phyloP scores from a whole-genome alignment of 2,113 vertebrate species.

The Diadophis punctatus region DNA sequence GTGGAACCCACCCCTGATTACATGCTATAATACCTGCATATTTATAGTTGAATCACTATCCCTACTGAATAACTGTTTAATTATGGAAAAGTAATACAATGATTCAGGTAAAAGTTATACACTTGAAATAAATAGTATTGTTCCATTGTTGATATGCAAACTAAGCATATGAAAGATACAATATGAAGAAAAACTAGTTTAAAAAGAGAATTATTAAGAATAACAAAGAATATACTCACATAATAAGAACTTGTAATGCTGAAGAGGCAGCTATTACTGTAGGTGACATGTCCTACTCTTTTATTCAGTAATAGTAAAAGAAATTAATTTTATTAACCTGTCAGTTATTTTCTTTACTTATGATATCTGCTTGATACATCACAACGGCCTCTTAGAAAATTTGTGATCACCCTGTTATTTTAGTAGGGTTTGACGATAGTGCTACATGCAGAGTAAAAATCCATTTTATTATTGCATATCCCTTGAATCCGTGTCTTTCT shows the following conservation, averaged over 20 bases:
- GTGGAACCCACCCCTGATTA: neutral
- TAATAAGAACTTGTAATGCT: constrained; percentile 31
- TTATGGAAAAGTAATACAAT: neutral
- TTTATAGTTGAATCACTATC: neutral
- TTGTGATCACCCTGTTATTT: neutral
- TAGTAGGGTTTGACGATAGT: neutral
- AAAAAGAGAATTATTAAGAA: constrained; percentile 29
- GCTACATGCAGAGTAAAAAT: constrained; percentile 7
- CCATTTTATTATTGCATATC: constrained; percentile 2
- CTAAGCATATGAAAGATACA: neutral
- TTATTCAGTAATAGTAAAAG: constrained; percentile 15
- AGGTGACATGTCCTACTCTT: neutral
- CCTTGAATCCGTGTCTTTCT: neutral
- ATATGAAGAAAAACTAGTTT: constrained; percentile 2
- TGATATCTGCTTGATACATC: neutral
- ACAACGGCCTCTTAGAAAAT: neutral
- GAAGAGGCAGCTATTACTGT: neutral
- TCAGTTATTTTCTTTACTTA: neutral
- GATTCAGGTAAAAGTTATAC: neutral
- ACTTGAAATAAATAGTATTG: neutral
- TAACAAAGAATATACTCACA: constrained; percentile 19
- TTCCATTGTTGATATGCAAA: neutral
- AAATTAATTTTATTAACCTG: constrained; percentile 31
- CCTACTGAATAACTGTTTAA: neutral
- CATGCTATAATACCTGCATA: neutral